Evolutionary conservation across 2,113 vertebrate genomes (phyloP).

Genomic region (Siniperca knerii): DNA sequence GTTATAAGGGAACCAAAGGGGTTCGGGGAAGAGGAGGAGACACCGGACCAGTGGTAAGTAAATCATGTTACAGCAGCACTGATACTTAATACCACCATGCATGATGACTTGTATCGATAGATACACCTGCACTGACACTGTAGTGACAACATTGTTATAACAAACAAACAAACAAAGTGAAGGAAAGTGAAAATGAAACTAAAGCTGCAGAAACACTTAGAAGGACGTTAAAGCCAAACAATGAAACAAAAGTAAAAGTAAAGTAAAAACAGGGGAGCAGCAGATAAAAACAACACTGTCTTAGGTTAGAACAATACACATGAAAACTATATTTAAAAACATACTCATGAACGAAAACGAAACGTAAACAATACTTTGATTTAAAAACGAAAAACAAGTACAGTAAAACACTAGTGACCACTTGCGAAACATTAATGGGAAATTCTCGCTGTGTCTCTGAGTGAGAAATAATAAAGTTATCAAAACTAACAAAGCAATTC

Average conservation of each 20-base stretch:
- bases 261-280: background rate
- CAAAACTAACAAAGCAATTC: background rate
- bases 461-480: background rate
- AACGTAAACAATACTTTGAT: background rate
- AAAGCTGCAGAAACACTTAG: background rate
- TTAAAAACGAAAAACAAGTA: background rate
- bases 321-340: background rate
- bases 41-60: conserved; percentile 80
- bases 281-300: background rate
- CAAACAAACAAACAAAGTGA: background rate
- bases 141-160: background rate
- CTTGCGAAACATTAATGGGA: background rate
- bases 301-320: background rate
- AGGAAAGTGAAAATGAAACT: background rate
- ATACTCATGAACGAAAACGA: background rate
- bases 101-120: no score
- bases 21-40: conserved; percentile 83
- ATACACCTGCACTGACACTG: background rate
- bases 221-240: background rate
- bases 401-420: background rate
- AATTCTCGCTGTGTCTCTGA: background rate
- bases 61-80: background rate
- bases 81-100: background rate
- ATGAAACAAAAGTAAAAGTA: background rate
- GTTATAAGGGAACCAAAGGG: conserved; percentile 87